phyloP scores from a whole-genome alignment of 2,888 invertebrate genomes.

The Sinhomidia bicolor region DNA sequence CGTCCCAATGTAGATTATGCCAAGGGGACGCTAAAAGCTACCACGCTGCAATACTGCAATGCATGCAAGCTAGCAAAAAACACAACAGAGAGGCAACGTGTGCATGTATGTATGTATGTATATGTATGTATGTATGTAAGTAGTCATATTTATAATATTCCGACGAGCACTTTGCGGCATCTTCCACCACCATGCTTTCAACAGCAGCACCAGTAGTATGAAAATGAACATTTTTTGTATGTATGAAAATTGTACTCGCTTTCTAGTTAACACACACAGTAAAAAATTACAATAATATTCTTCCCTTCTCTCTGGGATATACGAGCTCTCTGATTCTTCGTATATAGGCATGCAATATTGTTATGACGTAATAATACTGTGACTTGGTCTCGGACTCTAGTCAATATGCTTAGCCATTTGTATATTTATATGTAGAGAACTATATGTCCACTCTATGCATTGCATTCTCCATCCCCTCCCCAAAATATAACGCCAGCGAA shows the following conservation, averaged over 20 bases:
- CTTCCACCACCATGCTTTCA: neutral
- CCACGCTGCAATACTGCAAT: slow-evolving; percentile 25
- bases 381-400: neutral
- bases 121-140: too few relatives aligned
- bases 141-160: too few relatives aligned
- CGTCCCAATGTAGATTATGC: too few relatives aligned
- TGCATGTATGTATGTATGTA: too few relatives aligned
- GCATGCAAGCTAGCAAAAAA: neutral
- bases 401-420: neutral
- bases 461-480: slow-evolving; percentile 18
- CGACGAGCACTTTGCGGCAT: slow-evolving; percentile 33
- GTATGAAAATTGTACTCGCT: neutral
- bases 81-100: neutral
- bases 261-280: neutral
- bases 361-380: slow-evolving; percentile 41
- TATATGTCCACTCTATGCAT: neutral
- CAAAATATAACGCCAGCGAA: slow-evolving; percentile 17
- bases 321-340: slow-evolving; percentile 8
- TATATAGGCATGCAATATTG: neutral
- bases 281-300: slow-evolving; percentile 9
- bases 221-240: neutral
- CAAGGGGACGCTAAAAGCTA: neutral
- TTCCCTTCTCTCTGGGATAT: slow-evolving; percentile 43
- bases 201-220: neutral
- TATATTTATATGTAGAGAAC: neutral